Conservation (phyloP, 2,113 vertebrate genomes). For the Nycticryphes semicollaris region DNA sequence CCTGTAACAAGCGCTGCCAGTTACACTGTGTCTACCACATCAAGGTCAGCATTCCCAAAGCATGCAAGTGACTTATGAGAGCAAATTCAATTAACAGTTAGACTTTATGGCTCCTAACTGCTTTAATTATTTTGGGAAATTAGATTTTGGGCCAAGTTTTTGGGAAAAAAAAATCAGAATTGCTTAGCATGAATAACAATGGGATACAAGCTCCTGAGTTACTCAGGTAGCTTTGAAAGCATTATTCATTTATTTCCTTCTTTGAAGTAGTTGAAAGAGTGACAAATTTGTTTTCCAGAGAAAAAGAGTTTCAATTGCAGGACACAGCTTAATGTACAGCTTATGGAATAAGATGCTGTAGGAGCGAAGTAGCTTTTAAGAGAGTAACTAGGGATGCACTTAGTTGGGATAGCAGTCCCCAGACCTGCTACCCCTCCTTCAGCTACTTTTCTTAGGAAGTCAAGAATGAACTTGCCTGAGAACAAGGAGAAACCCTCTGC, state of each 20-base stretch:
- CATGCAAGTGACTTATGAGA: background rate
- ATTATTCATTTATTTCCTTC: background rate
- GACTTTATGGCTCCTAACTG: background rate
- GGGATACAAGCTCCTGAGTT: background rate
- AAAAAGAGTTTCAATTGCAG: background rate
- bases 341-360: background rate
- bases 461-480: background rate
- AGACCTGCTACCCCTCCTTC: background rate
- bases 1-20: background rate
- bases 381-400: background rate
- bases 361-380: background rate
- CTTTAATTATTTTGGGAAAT: constrained; percentile 1
- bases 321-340: background rate
- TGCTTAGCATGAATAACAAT: background rate
- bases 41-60: background rate
- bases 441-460: background rate
- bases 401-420: background rate
- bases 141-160: background rate
- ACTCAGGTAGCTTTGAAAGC: background rate
- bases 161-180: background rate
- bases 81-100: background rate
- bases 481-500: background rate
- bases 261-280: background rate
- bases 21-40: background rate
- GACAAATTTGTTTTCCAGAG: background rate